These are phyloP conservation scores for Cnemophilus loriae DNA, from an alignment of 2,113 vertebrate species.

Conservation along the genomic window DNA sequence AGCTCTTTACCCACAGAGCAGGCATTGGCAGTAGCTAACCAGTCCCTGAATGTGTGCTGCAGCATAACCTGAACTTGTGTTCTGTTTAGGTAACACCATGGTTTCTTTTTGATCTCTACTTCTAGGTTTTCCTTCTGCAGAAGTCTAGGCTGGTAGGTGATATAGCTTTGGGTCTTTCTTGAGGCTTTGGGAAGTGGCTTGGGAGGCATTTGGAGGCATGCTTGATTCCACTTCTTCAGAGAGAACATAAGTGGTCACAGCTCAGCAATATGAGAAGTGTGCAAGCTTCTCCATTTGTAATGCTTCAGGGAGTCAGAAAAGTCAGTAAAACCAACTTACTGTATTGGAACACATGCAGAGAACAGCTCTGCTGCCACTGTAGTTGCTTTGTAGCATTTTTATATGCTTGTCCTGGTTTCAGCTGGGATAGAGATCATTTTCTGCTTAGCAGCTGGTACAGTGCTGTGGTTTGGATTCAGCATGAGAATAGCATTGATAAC, in stretches of 20 bases:
- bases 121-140: neutral
- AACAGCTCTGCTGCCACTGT: neutral
- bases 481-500: neutral
- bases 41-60: neutral
- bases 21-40: neutral
- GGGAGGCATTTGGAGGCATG: neutral
- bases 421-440: neutral
- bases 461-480: neutral
- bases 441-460: neutral
- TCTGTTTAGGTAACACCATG: neutral
- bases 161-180: neutral
- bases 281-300: neutral
- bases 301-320: neutral
- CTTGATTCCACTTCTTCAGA: neutral
- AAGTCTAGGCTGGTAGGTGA: neutral
- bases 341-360: neutral
- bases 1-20: neutral
- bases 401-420: neutral
- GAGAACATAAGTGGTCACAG: neutral
- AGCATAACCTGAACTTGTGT: neutral
- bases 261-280: neutral
- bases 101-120: neutral
- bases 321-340: neutral
- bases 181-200: neutral
- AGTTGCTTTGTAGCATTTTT: neutral